phyloP scores from a whole-genome alignment of 2,888 invertebrate genomes.

The Polietes domitor region DNA sequence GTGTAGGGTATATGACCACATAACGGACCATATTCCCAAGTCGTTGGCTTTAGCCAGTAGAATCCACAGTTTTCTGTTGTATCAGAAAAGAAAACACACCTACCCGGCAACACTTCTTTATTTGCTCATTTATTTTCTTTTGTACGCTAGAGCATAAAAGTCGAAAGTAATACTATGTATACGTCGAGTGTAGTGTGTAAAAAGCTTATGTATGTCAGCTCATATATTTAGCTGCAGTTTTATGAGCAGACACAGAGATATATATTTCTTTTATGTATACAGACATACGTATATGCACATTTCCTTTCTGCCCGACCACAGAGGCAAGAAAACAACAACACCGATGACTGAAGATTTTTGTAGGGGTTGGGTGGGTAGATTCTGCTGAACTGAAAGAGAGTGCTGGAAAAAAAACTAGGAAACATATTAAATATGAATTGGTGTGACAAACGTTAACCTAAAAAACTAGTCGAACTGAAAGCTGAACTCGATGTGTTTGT shows the following conservation, averaged over 20 bases:
- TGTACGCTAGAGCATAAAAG: neutral
- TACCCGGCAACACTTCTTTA: neutral
- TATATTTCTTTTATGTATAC: neutral
- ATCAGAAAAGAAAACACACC: neutral
- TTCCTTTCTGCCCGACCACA: neutral
- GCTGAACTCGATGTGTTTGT: neutral
- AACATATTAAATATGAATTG: conserved; percentile 49
- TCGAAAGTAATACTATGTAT: neutral
- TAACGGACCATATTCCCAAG: too few relatives aligned
- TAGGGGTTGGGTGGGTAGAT: neutral
- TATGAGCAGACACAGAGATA: neutral
- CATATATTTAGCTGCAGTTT: neutral
- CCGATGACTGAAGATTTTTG: neutral
- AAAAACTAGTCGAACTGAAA: conserved; percentile 7
- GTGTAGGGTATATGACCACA: neutral
- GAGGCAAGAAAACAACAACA: neutral
- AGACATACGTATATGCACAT: too few relatives aligned
- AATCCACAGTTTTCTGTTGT: neutral
- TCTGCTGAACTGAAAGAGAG: neutral
- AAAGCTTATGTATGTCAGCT: neutral
- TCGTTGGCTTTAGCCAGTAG: neutral
- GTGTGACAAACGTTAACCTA: conserved; percentile 46
- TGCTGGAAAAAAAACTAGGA: neutral
- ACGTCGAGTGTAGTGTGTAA: neutral
- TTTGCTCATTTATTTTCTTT: conserved; percentile 1